phyloP scores from a whole-genome alignment of 2,797 vertebrate species.

The Etheostoma perlongum region DNA sequence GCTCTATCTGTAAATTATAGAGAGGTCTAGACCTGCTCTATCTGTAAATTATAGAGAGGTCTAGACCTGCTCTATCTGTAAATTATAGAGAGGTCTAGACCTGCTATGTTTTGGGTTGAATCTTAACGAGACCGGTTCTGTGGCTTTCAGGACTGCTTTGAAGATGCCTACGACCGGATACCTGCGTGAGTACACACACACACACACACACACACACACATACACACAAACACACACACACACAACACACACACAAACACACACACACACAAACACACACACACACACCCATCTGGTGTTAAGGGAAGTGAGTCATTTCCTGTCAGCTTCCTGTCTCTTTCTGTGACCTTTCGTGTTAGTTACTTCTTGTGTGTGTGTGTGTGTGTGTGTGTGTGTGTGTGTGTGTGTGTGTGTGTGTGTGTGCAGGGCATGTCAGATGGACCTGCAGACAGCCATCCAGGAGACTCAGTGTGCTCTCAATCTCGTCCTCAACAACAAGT shows the following conservation, averaged over 20 bases:
- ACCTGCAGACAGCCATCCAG: conserved; percentile 90
- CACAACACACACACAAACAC: conserved; percentile 19
- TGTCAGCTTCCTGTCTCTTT: conserved; percentile 12
- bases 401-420: conserved; percentile 34
- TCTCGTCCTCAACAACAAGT: conserved; percentile 94
- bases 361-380: conserved; percentile 16
- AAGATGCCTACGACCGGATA: conserved; percentile 77
- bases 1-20: no score
- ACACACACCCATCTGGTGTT: neutral
- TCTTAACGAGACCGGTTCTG: conserved; percentile 14
- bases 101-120: neutral
- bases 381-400: conserved; percentile 6
- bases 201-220: conserved; percentile 20
- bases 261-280: conserved; percentile 26
- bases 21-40: no score
- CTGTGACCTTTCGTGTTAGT: neutral
- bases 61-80: no score
- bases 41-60: no score
- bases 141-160: conserved; percentile 74
- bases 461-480: conserved; percentile 92
- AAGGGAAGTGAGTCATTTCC: conserved; percentile 1
- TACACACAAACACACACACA: conserved; percentile 8
- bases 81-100: no score
- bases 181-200: conserved; percentile 74
- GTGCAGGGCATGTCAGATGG: conserved; percentile 89